Evolutionary conservation across 2,888 invertebrate species (phyloP).

Genomic region (Allacma fusca): DNA sequence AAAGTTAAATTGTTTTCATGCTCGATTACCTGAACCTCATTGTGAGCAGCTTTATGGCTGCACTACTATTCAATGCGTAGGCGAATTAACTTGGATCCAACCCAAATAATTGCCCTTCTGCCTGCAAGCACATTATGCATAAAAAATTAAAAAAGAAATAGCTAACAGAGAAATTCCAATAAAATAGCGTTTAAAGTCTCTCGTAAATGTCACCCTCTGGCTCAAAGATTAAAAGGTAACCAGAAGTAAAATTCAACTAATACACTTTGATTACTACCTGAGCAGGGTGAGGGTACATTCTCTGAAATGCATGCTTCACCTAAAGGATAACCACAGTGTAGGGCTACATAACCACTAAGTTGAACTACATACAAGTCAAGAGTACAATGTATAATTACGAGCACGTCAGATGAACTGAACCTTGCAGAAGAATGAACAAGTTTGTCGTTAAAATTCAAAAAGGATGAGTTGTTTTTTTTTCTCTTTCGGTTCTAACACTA

Average conservation of each 20-base stretch:
- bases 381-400: slow-evolving; percentile 38
- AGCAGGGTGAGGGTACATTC: slow-evolving; percentile 13
- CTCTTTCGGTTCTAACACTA: no score
- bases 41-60: slow-evolving; percentile 24
- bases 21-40: slow-evolving; percentile 1
- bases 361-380: slow-evolving; percentile 23
- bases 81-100: slow-evolving; percentile 13
- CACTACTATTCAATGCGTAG: slow-evolving; percentile 9
- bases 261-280: slow-evolving; percentile 25
- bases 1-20: slow-evolving; percentile 17
- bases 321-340: slow-evolving; percentile 31
- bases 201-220: slow-evolving; percentile 31
- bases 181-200: background rate
- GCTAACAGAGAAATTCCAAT: background rate
- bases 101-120: slow-evolving; percentile 24
- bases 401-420: slow-evolving; percentile 31
- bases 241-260: slow-evolving; percentile 6
- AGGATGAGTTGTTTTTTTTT: background rate
- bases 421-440: slow-evolving; percentile 16
- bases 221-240: background rate
- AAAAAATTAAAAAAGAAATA: slow-evolving; percentile 20
- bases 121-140: slow-evolving; percentile 11
- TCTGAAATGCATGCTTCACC: background rate
- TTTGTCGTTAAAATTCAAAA: slow-evolving; percentile 14
- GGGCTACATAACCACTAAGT: background rate